Base-by-base conservation (phyloP, 1,140 invertebrate genomes). In the Procambarus clarkii region DNA sequence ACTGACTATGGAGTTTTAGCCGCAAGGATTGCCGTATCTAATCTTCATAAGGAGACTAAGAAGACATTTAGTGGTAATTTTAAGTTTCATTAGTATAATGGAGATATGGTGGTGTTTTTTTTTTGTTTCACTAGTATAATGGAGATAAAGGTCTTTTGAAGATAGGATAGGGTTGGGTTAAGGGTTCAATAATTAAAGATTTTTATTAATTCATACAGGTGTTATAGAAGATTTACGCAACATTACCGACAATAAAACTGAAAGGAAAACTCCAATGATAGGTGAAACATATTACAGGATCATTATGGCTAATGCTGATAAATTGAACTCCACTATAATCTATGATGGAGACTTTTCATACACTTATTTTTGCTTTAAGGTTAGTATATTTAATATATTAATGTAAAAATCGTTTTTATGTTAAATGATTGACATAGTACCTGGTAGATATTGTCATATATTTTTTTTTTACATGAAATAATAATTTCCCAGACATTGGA, bases 341-440 rank as follows among this genome's bases (percentile, higher is more conserved):
- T 99, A 99, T 95, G 98, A 99, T 94, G 96, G 99, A 93, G 99
- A 99, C 95, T 99, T 98, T 94, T 97, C 96, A 87, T 99, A 99
- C 94, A 99, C 99, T 94, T 99, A 99, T 94, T 99, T 99, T 96
- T 99, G 99, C 69, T 99, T 99, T 93, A 99, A 99, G 95, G 96
- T 96, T 50, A 45, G 84, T 76, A 24, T 11, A 58, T 45, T 1
- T 86, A 2, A 15, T 69, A n/a, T 45, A 45, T 34, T 34, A 34
- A 34, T 34, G 34, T 34, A 34, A 34, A 34, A 0, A 34, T 34
- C 1, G 1, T 34, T 34, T 34, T 34, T 34, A 1, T 34, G 1
- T 34, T 34, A 34, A 34, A 34, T 34, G 34, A 34, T 34, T 34
- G 1, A 34, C 1, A 34, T 0, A 34, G 34, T 34, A 34, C 34